phyloP scores from a whole-genome alignment of 30 jellyfish, hydroid and myxozoan species.

The Aurelia coerulea region DNA sequence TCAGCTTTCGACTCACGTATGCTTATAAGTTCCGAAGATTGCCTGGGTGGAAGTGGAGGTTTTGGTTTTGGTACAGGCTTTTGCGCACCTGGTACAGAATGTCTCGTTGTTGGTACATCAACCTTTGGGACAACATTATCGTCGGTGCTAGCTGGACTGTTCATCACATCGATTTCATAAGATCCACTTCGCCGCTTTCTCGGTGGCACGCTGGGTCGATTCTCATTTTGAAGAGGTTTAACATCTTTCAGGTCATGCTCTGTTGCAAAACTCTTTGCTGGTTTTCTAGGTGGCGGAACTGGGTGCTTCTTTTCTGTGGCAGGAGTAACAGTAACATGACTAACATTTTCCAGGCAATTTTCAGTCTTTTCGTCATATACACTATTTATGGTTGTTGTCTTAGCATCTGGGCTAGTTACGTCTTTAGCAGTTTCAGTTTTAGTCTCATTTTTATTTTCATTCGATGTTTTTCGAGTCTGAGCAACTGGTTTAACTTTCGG shows the following conservation, averaged over 20 bases:
- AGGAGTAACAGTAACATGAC: not conserved
- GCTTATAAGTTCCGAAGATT: constrained; percentile 2
- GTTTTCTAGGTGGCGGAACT: constrained; percentile 16
- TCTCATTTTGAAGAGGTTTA: not conserved
- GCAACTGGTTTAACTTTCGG: not conserved
- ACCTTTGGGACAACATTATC: not conserved
- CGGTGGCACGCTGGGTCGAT: constrained; percentile 34
- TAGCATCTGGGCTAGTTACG: not conserved
- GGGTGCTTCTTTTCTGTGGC: not conserved
- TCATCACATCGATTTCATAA: not conserved
- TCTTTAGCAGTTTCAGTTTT: not conserved
- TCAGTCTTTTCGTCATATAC: not conserved
- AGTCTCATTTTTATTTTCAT: not conserved
- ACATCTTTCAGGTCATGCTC: not conserved
- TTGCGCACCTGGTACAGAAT: constrained; percentile 26
- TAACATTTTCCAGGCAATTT: not conserved
- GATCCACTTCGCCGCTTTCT: constrained; percentile 1
- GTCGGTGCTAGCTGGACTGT: not conserved
- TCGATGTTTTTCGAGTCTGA: not conserved
- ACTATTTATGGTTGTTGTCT: not conserved
- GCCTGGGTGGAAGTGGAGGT: constrained; percentile 72
- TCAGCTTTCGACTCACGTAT: not conserved
- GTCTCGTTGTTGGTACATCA: not conserved
- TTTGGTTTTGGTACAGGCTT: constrained; percentile 51
- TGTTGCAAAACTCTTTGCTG: not conserved